Conservation (phyloP, 2,113 vertebrate genomes). For the Chauna torquata region DNA sequence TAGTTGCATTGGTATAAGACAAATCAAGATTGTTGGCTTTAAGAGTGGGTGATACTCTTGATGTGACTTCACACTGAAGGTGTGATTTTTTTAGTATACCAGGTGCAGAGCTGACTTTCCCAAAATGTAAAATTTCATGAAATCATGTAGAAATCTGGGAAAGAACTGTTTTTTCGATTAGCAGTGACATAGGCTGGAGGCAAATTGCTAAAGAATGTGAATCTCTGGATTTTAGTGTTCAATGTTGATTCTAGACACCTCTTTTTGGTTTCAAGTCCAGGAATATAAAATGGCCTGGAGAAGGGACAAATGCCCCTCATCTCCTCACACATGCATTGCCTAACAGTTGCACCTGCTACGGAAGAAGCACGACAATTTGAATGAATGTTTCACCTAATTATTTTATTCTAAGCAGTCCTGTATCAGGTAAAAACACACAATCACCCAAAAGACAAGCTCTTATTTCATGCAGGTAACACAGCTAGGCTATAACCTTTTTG, state of each 20-base stretch:
- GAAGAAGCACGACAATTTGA: not conserved
- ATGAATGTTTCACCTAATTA: not conserved
- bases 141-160: not conserved
- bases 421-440: not conserved
- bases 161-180: not conserved
- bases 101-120: not conserved
- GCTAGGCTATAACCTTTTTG: constrained; percentile 10
- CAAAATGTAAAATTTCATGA: not conserved
- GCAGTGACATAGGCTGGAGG: not conserved
- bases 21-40: not conserved
- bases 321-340: not conserved
- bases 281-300: not conserved
- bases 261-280: too few species aligned
- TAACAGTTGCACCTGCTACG: not conserved
- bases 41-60: not conserved
- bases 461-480: not conserved
- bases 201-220: rapidly evolving
- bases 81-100: not conserved
- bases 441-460: not conserved
- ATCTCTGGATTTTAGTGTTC: not conserved
- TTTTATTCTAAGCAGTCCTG: not conserved
- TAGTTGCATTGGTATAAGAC: not conserved
- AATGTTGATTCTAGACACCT: too few species aligned
- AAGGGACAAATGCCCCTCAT: not conserved
- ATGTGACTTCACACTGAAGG: not conserved